phyloP scores from a whole-genome alignment of 1,140 invertebrate species.

The Dufourea novaeangliae region DNA sequence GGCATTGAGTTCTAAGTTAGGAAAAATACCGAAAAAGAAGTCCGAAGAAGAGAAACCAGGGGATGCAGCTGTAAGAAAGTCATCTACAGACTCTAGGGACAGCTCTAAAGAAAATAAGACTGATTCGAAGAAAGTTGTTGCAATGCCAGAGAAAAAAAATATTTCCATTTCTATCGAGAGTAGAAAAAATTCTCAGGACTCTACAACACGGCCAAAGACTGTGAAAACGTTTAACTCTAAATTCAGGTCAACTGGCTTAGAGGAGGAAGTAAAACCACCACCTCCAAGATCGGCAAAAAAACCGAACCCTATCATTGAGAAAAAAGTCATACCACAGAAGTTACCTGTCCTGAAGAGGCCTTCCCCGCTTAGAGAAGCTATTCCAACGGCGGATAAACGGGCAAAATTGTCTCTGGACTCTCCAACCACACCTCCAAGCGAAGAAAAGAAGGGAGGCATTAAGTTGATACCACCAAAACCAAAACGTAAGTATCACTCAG shows the following conservation, averaged over 20 bases:
- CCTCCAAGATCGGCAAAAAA: slow-evolving; percentile 84
- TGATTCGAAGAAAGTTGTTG: slow-evolving; percentile 71
- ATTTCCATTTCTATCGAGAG: slow-evolving; percentile 91
- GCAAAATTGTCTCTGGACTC: slow-evolving; percentile 83
- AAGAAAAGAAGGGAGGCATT: slow-evolving; percentile 89
- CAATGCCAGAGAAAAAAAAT: slow-evolving; percentile 83
- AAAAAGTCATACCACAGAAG: slow-evolving; percentile 85
- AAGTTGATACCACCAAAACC: slow-evolving; percentile 93
- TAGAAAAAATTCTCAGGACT: slow-evolving; percentile 85
- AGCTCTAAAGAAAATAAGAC: slow-evolving; percentile 76
- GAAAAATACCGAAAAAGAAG: slow-evolving; percentile 89
- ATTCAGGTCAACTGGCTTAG: slow-evolving; percentile 92
- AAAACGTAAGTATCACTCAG: slow-evolving; percentile 89
- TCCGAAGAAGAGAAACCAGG: slow-evolving; percentile 76
- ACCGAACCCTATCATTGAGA: slow-evolving; percentile 60
- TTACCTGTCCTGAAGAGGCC: slow-evolving; percentile 83
- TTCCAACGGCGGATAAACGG: slow-evolving; percentile 88
- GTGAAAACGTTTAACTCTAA: slow-evolving; percentile 94
- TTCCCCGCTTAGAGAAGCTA: slow-evolving; percentile 83
- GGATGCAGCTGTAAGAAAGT: slow-evolving; percentile 64
- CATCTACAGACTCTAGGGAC: slow-evolving; percentile 74
- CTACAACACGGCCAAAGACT: slow-evolving; percentile 87
- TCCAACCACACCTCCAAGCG: slow-evolving; percentile 70
- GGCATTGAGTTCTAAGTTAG: slow-evolving; percentile 85
- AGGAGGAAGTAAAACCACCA: slow-evolving; percentile 90